These are phyloP conservation scores for Melolontha melolontha DNA, from an alignment of 2,888 invertebrate genomes.

Conservation along the genomic window DNA sequence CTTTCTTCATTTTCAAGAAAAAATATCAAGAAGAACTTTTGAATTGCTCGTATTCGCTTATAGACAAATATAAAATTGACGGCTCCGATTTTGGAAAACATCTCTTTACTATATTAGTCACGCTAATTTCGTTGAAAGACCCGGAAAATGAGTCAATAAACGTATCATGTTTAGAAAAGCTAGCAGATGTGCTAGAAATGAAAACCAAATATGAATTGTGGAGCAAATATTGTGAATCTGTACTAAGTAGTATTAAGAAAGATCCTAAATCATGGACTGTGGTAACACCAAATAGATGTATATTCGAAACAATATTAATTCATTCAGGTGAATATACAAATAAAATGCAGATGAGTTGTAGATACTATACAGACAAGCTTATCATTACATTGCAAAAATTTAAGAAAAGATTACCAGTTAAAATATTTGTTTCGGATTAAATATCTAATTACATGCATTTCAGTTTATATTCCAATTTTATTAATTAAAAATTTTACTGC, in stretches of 20 bases:
- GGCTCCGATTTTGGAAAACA: slow-evolving; percentile 52
- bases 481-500: too few relatives aligned
- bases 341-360: not conserved
- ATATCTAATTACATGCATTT: too few relatives aligned
- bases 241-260: slow-evolving; percentile 69
- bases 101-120: slow-evolving; percentile 60
- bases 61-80: slow-evolving; percentile 64
- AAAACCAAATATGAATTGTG: slow-evolving; percentile 68
- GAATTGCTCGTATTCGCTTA: slow-evolving; percentile 68
- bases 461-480: too few relatives aligned
- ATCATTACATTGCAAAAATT: not conserved
- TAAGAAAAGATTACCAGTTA: too few relatives aligned
- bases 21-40: slow-evolving; percentile 72
- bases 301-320: slow-evolving; percentile 74
- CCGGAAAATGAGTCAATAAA: slow-evolving; percentile 55
- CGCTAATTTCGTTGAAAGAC: slow-evolving; percentile 59
- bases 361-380: not conserved
- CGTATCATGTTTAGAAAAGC: slow-evolving; percentile 64
- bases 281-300: slow-evolving; percentile 74
- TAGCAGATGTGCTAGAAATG: slow-evolving; percentile 65
- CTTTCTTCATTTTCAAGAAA: slow-evolving; percentile 59
- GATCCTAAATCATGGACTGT: slow-evolving; percentile 75
- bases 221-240: slow-evolving; percentile 65
- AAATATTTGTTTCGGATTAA: too few relatives aligned
- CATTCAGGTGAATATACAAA: slow-evolving; percentile 64